These are phyloP conservation scores for Erebia ligea DNA, from an alignment of 2,888 invertebrate genomes.

Conservation along the genomic window DNA sequence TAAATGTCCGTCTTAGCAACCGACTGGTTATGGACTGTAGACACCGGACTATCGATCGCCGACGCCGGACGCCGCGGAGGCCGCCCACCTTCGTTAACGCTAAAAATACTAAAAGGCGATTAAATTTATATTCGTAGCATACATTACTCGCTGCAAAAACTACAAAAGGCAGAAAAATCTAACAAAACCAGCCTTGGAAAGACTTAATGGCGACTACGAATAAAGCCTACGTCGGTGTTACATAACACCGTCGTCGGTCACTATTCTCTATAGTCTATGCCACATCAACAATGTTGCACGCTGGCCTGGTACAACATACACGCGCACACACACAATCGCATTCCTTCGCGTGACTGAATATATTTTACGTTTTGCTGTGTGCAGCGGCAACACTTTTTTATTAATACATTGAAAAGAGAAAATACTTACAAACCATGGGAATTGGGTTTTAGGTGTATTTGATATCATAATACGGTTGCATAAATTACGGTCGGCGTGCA, in stretches of 20 bases:
- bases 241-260: conserved; percentile 43
- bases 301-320: conserved; percentile 3
- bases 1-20: conserved; percentile 47
- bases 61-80: conserved; percentile 39
- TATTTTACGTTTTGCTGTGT: conserved; percentile 32
- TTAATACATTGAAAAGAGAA: conserved; percentile 16
- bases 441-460: background rate
- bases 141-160: conserved; percentile 36
- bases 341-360: conserved; percentile 34
- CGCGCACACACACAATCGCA: conserved; percentile 25
- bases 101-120: conserved; percentile 30
- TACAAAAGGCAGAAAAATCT: conserved; percentile 10
- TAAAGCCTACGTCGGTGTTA: conserved; percentile 35
- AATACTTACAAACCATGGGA: conserved; percentile 24
- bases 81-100: conserved; percentile 34
- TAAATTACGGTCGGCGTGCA: background rate
- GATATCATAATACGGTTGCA: background rate
- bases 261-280: conserved; percentile 36
- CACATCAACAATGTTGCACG: conserved; percentile 32
- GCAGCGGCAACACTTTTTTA: conserved; percentile 31
- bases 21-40: conserved; percentile 41
- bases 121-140: conserved; percentile 24
- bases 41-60: conserved; percentile 53
- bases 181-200: conserved; percentile 35
- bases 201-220: conserved; percentile 24